Evolutionary conservation across 2,888 invertebrate genomes (phyloP).

Genomic region (Escarpia spicata): DNA sequence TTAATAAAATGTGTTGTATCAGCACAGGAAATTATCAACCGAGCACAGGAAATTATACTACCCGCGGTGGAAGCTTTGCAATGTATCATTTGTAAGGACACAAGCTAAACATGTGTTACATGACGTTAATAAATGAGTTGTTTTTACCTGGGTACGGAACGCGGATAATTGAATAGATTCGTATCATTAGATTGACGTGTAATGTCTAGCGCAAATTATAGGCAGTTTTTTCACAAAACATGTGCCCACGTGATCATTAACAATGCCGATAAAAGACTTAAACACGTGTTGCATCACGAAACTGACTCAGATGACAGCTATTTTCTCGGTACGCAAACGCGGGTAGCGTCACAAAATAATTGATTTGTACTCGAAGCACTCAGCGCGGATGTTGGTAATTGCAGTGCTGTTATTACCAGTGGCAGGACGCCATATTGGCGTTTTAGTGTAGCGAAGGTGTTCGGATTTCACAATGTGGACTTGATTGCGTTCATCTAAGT

Average conservation of each 20-base stretch:
- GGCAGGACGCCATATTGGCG: not conserved
- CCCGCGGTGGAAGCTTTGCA: not conserved
- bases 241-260: not conserved
- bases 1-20: not conserved
- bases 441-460: not conserved
- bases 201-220: not conserved
- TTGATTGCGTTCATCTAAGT: not conserved
- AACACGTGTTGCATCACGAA: not conserved
- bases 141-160: not conserved
- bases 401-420: not conserved
- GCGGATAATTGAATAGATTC: not conserved
- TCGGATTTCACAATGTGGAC: not conserved
- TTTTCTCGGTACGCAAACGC: not conserved
- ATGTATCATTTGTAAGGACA: not conserved
- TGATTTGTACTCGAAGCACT: not conserved
- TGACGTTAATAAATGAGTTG: not conserved
- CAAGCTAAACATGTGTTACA: not conserved
- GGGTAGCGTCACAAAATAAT: conserved; percentile 8
- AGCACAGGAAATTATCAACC: not conserved
- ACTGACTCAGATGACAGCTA: not conserved
- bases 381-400: not conserved
- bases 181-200: conserved; percentile 10
- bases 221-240: not conserved
- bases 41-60: not conserved
- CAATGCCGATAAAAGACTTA: not conserved